These are phyloP conservation scores for Verasper variegatus DNA, from an alignment of 2,113 vertebrate genomes.

Conservation along the genomic window DNA sequence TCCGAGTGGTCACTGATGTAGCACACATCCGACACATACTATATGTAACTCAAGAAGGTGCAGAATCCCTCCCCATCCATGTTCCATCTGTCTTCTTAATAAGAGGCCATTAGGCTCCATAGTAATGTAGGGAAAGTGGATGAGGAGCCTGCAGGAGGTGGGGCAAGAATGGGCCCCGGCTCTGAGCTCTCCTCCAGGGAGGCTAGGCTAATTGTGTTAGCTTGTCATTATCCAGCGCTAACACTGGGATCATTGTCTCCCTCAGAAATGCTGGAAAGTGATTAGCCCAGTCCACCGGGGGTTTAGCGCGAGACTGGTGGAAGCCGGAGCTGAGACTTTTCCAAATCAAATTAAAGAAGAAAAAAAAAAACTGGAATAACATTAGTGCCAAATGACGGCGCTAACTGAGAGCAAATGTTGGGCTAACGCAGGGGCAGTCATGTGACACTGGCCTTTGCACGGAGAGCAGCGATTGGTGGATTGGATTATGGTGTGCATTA, in stretches of 20 bases:
- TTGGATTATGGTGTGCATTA: constrained; percentile 90
- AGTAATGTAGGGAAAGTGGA: constrained; percentile 82
- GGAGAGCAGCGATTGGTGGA: constrained; percentile 86
- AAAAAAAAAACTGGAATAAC: constrained; percentile 87
- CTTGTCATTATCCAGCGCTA: constrained; percentile 84
- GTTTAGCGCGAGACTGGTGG: constrained; percentile 69
- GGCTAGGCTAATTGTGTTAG: constrained; percentile 82
- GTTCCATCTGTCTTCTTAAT: constrained; percentile 80
- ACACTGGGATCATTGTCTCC: constrained; percentile 85
- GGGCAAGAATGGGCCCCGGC: constrained; percentile 63
- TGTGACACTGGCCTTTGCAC: constrained; percentile 85
- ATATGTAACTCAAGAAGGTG: constrained; percentile 77
- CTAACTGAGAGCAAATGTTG: constrained; percentile 75
- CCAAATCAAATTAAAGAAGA: constrained; percentile 82
- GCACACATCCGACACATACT: constrained; percentile 35
- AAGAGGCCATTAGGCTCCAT: constrained; percentile 80
- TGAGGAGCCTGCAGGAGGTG: constrained; percentile 73
- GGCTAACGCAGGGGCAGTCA: constrained; percentile 80
- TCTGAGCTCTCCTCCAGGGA: constrained; percentile 74
- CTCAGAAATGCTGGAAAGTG: constrained; percentile 85
- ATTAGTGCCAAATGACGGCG: constrained; percentile 88
- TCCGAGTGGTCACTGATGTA: constrained; percentile 37
- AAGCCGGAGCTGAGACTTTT: constrained; percentile 72
- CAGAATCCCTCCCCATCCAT: constrained; percentile 51
- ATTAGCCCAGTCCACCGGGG: constrained; percentile 80